Conservation (phyloP, 2,888 invertebrate species). For the Kuschelorhynchus macadamiae region DNA sequence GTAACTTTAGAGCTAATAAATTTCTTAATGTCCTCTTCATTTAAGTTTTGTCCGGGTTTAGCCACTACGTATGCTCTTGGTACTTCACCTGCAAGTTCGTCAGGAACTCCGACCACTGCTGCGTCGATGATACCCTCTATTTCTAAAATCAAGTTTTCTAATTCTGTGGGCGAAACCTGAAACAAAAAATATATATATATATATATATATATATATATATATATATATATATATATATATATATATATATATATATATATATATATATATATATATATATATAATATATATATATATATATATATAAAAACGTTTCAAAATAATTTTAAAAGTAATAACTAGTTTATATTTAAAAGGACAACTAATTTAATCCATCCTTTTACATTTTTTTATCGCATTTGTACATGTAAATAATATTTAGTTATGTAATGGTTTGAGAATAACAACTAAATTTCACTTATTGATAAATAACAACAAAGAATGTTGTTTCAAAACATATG, state of each 20-base stretch:
- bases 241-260: neutral
- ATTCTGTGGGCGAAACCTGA: constrained; percentile 88
- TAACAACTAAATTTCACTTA: too few species aligned
- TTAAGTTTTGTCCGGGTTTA: constrained; percentile 71
- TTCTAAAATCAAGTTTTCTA: constrained; percentile 83
- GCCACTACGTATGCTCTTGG: constrained; percentile 82
- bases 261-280: neutral
- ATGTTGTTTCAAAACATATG: too few species aligned
- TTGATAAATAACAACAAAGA: too few species aligned
- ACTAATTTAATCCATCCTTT: too few species aligned
- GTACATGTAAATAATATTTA: too few species aligned
- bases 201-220: neutral
- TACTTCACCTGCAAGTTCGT: constrained; percentile 80
- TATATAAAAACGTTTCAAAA: neutral
- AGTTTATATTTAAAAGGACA: too few species aligned
- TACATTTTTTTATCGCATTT: too few species aligned
- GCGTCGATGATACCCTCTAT: constrained; percentile 81
- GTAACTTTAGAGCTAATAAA: constrained; percentile 77
- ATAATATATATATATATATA: neutral
- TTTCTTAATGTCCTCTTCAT: constrained; percentile 73
- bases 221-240: neutral
- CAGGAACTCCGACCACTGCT: constrained; percentile 84
- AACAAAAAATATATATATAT: constrained; percentile 54
- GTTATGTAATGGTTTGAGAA: too few species aligned
- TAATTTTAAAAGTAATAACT: neutral